A percentile compares a stretch with the other conserved stretches of the same genome.
Evolutionary conservation across 2,113 vertebrate genomes (phyloP).

Genomic region (Alexandromys fortis): DNA sequence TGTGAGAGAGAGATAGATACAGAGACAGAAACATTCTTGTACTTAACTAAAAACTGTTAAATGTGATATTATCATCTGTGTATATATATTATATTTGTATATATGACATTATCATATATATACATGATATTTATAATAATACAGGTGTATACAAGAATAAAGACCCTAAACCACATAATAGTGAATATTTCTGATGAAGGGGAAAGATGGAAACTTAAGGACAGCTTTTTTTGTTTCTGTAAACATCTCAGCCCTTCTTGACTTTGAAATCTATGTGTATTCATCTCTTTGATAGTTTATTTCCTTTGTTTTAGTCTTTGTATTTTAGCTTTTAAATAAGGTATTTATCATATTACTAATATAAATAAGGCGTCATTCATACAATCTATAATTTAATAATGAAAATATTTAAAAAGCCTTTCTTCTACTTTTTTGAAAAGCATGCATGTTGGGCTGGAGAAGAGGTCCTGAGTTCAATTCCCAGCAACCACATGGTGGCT

Average conservation of each 20-base stretch:
- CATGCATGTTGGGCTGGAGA: no score
- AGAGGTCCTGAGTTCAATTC: no score
- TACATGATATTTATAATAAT: neutral
- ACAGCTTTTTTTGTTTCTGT: neutral
- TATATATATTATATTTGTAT: no score
- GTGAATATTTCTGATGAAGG: neutral
- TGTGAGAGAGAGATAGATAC: neutral
- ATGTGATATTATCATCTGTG: constrained; percentile 14
- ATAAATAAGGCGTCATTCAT: neutral
- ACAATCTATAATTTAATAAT: neutral
- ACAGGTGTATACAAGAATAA: constrained; percentile 4
- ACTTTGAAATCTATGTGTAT: constrained; percentile 13
- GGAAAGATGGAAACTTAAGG: neutral
- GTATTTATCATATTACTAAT: neutral
- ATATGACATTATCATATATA: neutral
- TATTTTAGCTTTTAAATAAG: constrained; percentile 39
- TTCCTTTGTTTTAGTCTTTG: neutral
- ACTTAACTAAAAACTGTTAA: neutral
- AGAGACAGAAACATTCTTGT: neutral
- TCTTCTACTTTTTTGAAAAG: neutral
- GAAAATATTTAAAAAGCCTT: neutral
- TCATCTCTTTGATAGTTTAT: constrained; percentile 24
- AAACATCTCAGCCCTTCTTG: constrained; percentile 24
- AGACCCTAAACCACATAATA: constrained; percentile 17
- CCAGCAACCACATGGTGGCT: no score